A percentile compares a stretch with the other conserved stretches of the same genome.
These are phyloP conservation scores for Spondyliosoma cantharus DNA, from an alignment of 2,797 vertebrate genomes.

Conservation along the genomic window DNA sequence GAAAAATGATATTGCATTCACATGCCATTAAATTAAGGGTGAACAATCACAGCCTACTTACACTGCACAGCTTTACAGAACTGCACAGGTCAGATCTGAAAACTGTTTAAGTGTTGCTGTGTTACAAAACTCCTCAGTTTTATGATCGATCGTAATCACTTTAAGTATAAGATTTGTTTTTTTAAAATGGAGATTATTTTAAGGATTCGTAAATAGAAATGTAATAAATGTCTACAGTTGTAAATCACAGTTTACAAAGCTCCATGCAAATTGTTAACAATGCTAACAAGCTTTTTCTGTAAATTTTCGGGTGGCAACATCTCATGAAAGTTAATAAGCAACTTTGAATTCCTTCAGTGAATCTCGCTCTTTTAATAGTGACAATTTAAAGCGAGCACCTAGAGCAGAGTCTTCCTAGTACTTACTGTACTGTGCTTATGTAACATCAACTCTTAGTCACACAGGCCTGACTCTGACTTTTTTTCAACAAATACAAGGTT, in stretches of 20 bases:
- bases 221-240: not conserved
- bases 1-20: constrained; percentile 36
- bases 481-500: constrained; percentile 50
- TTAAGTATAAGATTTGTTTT: not conserved
- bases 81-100: not conserved
- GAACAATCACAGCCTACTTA: constrained; percentile 12
- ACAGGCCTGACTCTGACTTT: constrained; percentile 49
- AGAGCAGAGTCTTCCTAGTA: constrained; percentile 32
- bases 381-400: constrained; percentile 33
- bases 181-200: not conserved
- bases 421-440: constrained; percentile 67
- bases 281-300: not conserved
- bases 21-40: constrained; percentile 2
- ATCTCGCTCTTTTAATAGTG: constrained; percentile 13
- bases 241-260: not conserved
- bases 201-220: constrained; percentile 7
- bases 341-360: not conserved
- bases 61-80: not conserved
- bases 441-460: constrained; percentile 75
- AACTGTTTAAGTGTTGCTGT: not conserved
- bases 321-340: not conserved
- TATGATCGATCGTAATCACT: not conserved
- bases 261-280: constrained; percentile 4
- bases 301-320: not conserved
- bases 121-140: constrained; percentile 5